phyloP scores from a whole-genome alignment of 2,888 invertebrate genomes.

The Nudaria mundana region DNA sequence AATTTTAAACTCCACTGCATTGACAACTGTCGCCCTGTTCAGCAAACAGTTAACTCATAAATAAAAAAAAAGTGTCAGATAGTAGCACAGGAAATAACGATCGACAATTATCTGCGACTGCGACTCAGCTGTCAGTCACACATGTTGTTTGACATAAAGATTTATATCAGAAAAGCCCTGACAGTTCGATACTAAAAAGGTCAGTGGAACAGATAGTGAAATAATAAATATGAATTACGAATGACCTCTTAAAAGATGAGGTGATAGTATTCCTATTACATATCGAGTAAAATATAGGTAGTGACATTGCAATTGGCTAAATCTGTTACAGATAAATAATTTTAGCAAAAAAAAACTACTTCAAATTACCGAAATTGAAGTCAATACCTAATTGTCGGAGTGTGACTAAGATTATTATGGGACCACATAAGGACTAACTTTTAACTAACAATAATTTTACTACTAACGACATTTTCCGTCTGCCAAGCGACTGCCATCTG shows the following conservation, averaged over 20 bases:
- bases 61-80: slow-evolving; percentile 62
- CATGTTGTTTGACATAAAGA: slow-evolving; percentile 46
- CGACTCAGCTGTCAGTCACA: slow-evolving; percentile 44
- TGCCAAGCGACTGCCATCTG: too few relatives aligned
- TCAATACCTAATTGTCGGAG: too few relatives aligned
- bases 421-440: too few relatives aligned
- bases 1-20: slow-evolving; percentile 11
- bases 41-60: slow-evolving; percentile 44
- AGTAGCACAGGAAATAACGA: slow-evolving; percentile 72
- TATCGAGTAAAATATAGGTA: too few relatives aligned
- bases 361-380: too few relatives aligned
- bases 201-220: slow-evolving; percentile 35
- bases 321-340: too few relatives aligned
- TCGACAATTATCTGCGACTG: slow-evolving; percentile 61
- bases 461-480: too few relatives aligned
- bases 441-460: too few relatives aligned
- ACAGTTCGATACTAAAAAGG: slow-evolving; percentile 36
- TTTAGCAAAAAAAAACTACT: too few relatives aligned
- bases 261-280: too few relatives aligned
- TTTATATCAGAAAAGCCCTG: slow-evolving; percentile 46
- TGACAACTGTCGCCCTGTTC: slow-evolving; percentile 31
- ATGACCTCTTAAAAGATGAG: slow-evolving; percentile 30
- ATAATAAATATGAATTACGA: slow-evolving; percentile 40
- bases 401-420: too few relatives aligned
- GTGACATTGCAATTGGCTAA: too few relatives aligned